Evolutionary conservation across 1,140 invertebrate genomes (phyloP).

Genomic region (Procambarus clarkii): DNA sequence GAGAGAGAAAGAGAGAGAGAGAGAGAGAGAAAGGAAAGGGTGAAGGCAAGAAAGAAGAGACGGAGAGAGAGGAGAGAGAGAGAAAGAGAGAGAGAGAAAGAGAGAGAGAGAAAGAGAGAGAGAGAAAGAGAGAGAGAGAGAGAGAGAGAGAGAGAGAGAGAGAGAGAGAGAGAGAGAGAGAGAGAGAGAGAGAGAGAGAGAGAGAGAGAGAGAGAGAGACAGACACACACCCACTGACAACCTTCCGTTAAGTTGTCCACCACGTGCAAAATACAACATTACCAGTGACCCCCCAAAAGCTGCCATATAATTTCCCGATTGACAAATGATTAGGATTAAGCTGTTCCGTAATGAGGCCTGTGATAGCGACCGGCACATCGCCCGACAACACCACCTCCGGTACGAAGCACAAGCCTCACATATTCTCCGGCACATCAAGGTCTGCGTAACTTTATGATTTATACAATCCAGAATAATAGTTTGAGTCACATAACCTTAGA

Average conservation of each 20-base stretch:
- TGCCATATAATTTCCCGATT: conserved; percentile 26
- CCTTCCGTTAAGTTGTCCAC: neutral
- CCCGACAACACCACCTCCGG: neutral
- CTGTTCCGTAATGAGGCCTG: neutral
- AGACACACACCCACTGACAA: neutral
- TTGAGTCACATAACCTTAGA: conserved; percentile 31
- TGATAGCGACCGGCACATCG: neutral
- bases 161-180: too few species aligned
- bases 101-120: too few species aligned
- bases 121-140: too few species aligned
- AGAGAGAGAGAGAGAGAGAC: neutral
- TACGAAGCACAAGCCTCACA: neutral
- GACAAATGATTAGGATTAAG: conserved; percentile 37
- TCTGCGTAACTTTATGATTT: conserved; percentile 1
- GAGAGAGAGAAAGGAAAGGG: too few species aligned
- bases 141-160: too few species aligned
- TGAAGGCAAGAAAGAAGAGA: too few species aligned
- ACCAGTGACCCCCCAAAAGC: neutral
- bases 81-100: too few species aligned
- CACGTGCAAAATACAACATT: conserved; percentile 11
- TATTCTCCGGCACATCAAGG: neutral
- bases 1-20: too few species aligned
- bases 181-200: too few species aligned
- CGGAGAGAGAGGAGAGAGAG: too few species aligned
- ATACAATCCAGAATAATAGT: conserved; percentile 2